Conservation (phyloP, 2,113 vertebrate genomes). For the Eudorcas thomsonii region DNA sequence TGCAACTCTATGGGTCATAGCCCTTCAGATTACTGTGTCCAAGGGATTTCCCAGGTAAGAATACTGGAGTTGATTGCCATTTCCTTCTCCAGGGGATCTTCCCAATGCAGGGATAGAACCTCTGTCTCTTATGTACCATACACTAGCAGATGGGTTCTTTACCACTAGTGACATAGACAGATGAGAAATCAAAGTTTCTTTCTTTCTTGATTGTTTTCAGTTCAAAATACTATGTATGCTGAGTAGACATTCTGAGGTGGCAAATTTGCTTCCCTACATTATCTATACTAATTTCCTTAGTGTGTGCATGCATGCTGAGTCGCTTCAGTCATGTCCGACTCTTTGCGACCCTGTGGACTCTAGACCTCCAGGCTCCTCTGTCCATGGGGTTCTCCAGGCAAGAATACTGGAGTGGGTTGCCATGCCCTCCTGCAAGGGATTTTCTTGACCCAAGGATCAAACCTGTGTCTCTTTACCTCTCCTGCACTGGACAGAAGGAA, state of each 20-base stretch:
- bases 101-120: neutral
- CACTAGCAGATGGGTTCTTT: neutral
- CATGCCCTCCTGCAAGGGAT: neutral
- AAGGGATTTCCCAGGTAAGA: neutral
- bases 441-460: neutral
- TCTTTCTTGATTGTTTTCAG: neutral
- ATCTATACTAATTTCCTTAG: neutral
- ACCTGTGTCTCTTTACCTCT: neutral
- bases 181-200: neutral
- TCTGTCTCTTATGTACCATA: neutral
- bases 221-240: neutral
- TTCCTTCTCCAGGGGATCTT: neutral
- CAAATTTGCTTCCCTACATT: neutral
- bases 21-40: accelerated
- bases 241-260: neutral
- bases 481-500: neutral
- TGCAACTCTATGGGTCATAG: neutral
- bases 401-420: neutral
- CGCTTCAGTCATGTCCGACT: neutral
- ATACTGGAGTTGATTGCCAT: neutral
- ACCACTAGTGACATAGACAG: neutral
- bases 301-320: neutral
- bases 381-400: neutral
- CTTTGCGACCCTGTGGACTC: neutral
- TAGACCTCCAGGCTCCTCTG: neutral